Percentiles rank a stretch among this genome's conserved stretches.
Conservation (phyloP, 2,797 vertebrate genomes). For the Pelobates cultripes region DNA sequence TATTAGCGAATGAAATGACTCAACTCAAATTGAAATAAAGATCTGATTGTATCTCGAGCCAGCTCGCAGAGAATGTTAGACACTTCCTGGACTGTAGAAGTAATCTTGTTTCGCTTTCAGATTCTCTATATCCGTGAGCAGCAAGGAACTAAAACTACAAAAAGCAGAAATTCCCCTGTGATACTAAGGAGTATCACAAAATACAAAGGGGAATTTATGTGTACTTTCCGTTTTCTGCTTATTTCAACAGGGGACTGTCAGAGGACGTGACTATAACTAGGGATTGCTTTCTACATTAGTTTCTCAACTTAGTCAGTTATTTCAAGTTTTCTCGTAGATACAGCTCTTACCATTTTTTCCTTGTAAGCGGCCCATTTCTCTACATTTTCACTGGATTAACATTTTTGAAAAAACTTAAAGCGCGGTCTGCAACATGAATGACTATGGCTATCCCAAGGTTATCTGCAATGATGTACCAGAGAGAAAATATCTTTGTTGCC, state of each 20-base stretch:
- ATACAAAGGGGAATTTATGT: not conserved
- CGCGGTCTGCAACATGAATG: constrained; percentile 75
- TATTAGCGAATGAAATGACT: no score
- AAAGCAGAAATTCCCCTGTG: no score
- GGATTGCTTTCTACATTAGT: not conserved
- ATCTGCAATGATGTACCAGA: constrained; percentile 70
- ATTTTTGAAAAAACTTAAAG: constrained; percentile 8
- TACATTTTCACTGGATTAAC: no score
- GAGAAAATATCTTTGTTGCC: constrained; percentile 73
- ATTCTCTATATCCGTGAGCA: no score
- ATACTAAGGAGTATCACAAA: no score
- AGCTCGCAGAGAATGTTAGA: no score
- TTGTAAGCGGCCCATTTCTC: not conserved
- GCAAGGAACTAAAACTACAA: no score
- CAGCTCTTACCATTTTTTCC: not conserved
- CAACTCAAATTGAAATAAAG: no score
- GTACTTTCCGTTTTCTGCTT: not conserved
- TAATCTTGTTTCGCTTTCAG: no score
- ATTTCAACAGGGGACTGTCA: not conserved
- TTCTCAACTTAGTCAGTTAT: not conserved
- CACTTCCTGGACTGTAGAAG: no score
- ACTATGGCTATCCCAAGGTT: constrained; percentile 73
- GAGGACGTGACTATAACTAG: not conserved
- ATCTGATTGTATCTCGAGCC: no score
- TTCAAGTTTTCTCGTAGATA: not conserved